Percentiles rank a stretch among this genome's conserved stretches.
These are phyloP conservation scores for Gorsachius magnificus DNA, from an alignment of 2,797 vertebrate species.

Conservation along the genomic window DNA sequence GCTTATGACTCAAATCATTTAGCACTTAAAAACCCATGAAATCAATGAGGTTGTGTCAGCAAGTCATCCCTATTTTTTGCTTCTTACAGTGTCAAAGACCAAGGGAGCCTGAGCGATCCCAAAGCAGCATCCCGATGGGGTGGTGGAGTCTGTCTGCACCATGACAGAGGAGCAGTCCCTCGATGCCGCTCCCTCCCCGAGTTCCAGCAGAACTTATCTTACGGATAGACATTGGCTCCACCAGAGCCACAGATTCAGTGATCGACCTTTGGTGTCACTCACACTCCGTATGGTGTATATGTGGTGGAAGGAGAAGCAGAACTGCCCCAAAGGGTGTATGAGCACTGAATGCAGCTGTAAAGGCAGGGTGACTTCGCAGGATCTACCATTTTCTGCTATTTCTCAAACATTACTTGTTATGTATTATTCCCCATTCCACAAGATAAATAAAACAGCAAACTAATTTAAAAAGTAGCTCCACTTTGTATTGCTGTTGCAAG, in stretches of 20 bases:
- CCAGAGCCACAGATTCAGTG: not conserved
- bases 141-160: not conserved
- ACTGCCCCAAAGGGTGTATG: not conserved
- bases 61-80: not conserved
- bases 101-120: accelerated
- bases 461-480: not conserved
- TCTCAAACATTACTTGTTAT: not conserved
- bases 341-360: not conserved
- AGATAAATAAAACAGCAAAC: not conserved
- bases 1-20: not conserved
- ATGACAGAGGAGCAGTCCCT: not conserved
- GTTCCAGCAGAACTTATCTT: not conserved
- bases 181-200: accelerated
- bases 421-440: not conserved
- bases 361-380: not conserved
- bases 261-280: not conserved
- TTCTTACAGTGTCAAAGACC: not conserved
- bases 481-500: not conserved
- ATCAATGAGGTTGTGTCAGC: not conserved
- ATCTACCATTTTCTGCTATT: not conserved
- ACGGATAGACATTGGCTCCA: not conserved
- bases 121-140: accelerated
- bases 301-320: not conserved
- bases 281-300: accelerated
- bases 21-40: not conserved